Base-by-base conservation (phyloP, 37 sponge, comb jelly and placozoan species). In the Lycopodina hypogea region DNA sequence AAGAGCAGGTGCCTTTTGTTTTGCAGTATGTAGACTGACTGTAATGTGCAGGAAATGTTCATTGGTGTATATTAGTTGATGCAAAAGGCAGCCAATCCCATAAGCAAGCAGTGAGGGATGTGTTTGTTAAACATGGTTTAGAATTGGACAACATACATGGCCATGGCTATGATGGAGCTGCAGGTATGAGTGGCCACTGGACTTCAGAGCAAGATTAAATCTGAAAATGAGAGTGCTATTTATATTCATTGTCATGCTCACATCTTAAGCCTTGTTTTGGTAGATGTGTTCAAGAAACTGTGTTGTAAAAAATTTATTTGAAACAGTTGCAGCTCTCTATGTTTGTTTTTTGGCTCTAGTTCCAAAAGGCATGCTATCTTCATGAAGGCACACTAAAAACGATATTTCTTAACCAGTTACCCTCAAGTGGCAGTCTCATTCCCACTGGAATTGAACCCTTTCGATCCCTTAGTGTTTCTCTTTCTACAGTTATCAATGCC, bases 151-250 rank as follows among this genome's bases (percentile, higher is more conserved):
- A 68, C 22, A 23, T 68, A 9, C 41, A 41, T 68, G 41, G 69
- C 11, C 69, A 68, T 37, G 41, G 69, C 23, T 37, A 68, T 68
- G 69, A 68, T 35, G 69, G 69, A 12, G 41, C 69, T 68, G 69
- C 40, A 15, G 23, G 12, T 12, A 68, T 68, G 69, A 68, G 69
- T 68, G 69, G 69, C 32, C 41, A 37, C 14, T 68, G 69, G 64
- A 24, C 64, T 62, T 62, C 64, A 62, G n/a, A 62, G 64, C n/a
- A 62, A 17, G 55, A 53, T 53, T 19, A 19, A 19, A 17, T 12
- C 55, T 19, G 55, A 53, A 53, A 53, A 53, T 17, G 17, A 17
- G 12, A 53, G 12, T 12, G 55, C 55, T 53, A 19, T 53, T 12
- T 53, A 53, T 53, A 17, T 53, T 53, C 55, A 53, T 53, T 53